Conservation (phyloP, 1,140 invertebrate genomes). For the Drosophila ogumai region DNA sequence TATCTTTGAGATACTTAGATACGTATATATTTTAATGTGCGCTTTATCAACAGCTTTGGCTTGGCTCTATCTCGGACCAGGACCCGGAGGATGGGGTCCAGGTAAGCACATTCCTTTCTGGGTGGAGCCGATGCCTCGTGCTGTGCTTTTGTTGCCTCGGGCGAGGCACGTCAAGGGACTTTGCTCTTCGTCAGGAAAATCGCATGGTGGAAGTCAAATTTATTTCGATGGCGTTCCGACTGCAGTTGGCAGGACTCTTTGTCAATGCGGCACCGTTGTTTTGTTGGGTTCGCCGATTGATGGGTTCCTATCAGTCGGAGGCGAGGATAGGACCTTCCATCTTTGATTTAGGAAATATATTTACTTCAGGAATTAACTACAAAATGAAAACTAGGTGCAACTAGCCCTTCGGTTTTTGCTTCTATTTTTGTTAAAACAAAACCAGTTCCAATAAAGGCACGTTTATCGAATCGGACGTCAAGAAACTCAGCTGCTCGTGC, state of each 20-base stretch:
- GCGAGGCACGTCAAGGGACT: constrained; percentile 54
- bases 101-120: not conserved
- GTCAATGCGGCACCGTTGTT: constrained; percentile 21
- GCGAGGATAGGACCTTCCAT: not conserved
- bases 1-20: constrained; percentile 77
- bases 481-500: not conserved
- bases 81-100: constrained; percentile 13
- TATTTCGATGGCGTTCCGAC: constrained; percentile 42
- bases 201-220: constrained; percentile 52
- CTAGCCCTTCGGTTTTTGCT: not conserved
- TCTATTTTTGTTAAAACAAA: too few species aligned
- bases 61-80: constrained; percentile 48
- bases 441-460: too few species aligned
- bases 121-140: constrained; percentile 13
- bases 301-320: not conserved
- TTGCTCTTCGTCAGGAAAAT: constrained; percentile 47
- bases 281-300: constrained; percentile 12
- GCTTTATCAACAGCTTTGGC: constrained; percentile 80
- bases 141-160: constrained; percentile 62
- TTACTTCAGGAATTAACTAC: not conserved
- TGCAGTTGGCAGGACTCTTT: constrained; percentile 53
- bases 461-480: not conserved
- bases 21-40: constrained; percentile 81
- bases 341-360: not conserved
- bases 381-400: not conserved